These are phyloP conservation scores for Chelon labrosus DNA, from an alignment of 2,797 vertebrate genomes.

Conservation along the genomic window DNA sequence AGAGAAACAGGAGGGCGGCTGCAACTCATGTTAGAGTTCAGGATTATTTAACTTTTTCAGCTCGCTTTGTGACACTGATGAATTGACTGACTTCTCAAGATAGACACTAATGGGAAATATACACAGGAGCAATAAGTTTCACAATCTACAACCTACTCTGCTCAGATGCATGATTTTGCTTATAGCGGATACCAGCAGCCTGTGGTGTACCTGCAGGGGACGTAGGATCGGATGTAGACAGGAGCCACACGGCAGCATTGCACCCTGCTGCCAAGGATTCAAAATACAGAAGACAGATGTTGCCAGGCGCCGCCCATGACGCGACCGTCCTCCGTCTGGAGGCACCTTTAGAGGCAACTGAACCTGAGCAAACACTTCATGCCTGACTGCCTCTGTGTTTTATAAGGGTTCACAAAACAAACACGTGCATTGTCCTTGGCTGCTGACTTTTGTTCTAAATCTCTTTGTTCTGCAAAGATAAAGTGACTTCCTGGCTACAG, in stretches of 20 bases:
- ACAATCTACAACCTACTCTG: too few relatives aligned
- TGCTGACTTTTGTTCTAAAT: conserved; percentile 21
- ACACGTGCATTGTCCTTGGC: conserved; percentile 9
- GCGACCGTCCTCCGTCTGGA: neutral
- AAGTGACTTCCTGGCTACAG: neutral
- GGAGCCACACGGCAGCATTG: neutral
- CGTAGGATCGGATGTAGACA: too few relatives aligned
- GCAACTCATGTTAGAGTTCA: neutral
- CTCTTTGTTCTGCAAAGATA: conserved; percentile 14
- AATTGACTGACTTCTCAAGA: too few relatives aligned
- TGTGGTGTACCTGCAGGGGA: neutral
- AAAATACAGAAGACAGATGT: neutral
- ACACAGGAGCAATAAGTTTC: too few relatives aligned
- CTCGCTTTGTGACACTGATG: neutral
- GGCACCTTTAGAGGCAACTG: neutral
- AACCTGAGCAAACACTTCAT: conserved; percentile 8
- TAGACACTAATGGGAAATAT: too few relatives aligned
- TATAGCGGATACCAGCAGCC: neutral
- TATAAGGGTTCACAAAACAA: conserved; percentile 28
- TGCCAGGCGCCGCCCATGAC: neutral
- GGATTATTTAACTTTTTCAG: too few relatives aligned
- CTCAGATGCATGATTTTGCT: too few relatives aligned
- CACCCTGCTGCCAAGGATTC: neutral
- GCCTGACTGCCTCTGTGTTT: neutral
- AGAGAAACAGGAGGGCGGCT: neutral